Evolutionary conservation across 1,140 invertebrate species (phyloP).

Genomic region (Neelides sp.): DNA sequence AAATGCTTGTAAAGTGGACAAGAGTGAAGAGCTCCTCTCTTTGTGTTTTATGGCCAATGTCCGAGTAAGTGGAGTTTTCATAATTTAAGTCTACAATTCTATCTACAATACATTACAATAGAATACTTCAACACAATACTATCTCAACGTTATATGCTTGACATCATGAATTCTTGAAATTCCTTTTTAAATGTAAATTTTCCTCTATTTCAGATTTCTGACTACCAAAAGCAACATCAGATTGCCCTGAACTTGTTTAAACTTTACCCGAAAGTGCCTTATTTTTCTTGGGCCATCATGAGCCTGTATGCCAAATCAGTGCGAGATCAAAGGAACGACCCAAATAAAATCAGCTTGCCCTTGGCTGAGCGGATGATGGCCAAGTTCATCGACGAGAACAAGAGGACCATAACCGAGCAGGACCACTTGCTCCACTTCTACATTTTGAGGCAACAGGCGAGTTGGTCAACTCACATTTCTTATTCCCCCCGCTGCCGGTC

Average conservation of each 20-base stretch:
- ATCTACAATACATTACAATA: no score
- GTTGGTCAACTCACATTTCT: neutral
- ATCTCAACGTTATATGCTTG: neutral
- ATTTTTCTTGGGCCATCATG: conserved; percentile 96
- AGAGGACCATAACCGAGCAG: conserved; percentile 84
- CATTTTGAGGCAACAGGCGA: conserved; percentile 62
- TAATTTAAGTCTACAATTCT: neutral
- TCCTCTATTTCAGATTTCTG: conserved; percentile 32
- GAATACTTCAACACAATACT: no score
- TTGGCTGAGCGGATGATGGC: conserved; percentile 68
- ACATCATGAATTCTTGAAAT: neutral
- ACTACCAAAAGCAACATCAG: conserved; percentile 82
- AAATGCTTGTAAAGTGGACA: conserved; percentile 68
- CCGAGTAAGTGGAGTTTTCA: conserved; percentile 45
- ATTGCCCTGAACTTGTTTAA: conserved; percentile 81
- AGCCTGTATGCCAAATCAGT: conserved; percentile 64
- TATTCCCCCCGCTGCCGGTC: neutral
- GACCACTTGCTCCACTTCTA: conserved; percentile 83
- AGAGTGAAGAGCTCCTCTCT: conserved; percentile 77
- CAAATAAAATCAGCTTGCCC: conserved; percentile 50
- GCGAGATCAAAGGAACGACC: conserved; percentile 32
- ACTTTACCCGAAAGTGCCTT: conserved; percentile 82
- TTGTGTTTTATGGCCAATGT: conserved; percentile 94
- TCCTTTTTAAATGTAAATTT: neutral
- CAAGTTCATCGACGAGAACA: conserved; percentile 76